Evolutionary conservation across 1,140 invertebrate species (phyloP).

Genomic region (Anadara kagoshimensis): DNA sequence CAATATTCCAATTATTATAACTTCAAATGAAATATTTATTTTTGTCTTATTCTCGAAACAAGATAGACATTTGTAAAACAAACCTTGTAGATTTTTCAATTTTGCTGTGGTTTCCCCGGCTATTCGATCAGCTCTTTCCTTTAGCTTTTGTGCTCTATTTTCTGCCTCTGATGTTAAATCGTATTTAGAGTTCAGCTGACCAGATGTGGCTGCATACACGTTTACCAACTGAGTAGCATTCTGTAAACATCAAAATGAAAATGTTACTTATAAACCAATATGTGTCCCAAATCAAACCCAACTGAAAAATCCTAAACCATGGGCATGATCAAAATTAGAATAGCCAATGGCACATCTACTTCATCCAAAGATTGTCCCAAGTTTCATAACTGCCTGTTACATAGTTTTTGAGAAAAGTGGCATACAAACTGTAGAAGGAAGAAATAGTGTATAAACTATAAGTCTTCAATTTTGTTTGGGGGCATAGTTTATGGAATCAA

Average conservation of each 20-base stretch:
- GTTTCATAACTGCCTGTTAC: no score
- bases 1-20: not conserved
- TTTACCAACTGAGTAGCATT: conserved; percentile 75
- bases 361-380: no score
- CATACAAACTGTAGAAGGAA: no score
- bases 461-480: no score
- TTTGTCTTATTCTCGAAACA: not conserved
- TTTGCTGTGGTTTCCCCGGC: conserved; percentile 54
- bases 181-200: conserved; percentile 78
- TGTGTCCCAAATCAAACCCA: not conserved
- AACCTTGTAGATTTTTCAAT: conserved; percentile 56
- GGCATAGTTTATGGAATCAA: no score
- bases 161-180: conserved; percentile 81
- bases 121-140: conserved; percentile 56
- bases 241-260: conserved; percentile 49
- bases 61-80: not conserved
- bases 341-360: no score
- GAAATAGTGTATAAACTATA: no score
- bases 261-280: not conserved
- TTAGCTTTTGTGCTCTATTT: conserved; percentile 82
- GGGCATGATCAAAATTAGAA: not conserved
- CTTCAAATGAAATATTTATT: not conserved
- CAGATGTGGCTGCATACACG: conserved; percentile 79
- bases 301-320: not conserved
- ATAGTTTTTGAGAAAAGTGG: no score